Conservation (phyloP, 2,888 invertebrate genomes). For the Muscina levida region DNA sequence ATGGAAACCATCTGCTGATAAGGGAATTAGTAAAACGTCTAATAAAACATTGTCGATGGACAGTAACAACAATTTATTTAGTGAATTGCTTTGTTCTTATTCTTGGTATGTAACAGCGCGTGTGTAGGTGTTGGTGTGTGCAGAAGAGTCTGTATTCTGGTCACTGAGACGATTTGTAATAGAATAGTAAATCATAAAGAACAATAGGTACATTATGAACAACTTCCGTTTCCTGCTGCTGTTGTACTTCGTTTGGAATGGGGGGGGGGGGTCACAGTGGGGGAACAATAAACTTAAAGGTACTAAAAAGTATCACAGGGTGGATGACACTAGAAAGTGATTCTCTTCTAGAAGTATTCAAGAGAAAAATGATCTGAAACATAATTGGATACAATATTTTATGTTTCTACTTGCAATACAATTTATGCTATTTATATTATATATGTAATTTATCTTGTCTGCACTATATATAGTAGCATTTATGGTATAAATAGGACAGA, state of each 20-base stretch:
- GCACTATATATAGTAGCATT: too few relatives aligned
- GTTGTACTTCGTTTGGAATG: background rate
- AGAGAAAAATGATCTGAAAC: too few relatives aligned
- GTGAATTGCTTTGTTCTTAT: constrained; percentile 8
- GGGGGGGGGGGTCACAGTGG: background rate
- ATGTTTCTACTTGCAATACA: too few relatives aligned
- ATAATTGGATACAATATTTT: too few relatives aligned
- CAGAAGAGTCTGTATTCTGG: background rate
- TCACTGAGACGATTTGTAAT: background rate
- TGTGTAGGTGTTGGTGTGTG: constrained; percentile 1
- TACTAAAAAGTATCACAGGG: background rate
- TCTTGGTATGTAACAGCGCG: background rate
- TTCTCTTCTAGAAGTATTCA: too few relatives aligned
- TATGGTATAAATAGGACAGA: too few relatives aligned
- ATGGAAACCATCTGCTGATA: constrained; percentile 30
- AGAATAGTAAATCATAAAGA: constrained; percentile 35
- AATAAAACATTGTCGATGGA: constrained; percentile 51
- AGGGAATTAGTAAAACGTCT: constrained; percentile 49
- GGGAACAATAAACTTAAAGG: background rate
- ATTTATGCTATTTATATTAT: too few relatives aligned
- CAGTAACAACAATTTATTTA: constrained; percentile 49
- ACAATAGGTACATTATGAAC: constrained; percentile 26
- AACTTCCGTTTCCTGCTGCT: constrained; percentile 27
- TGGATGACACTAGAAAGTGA: too few relatives aligned
- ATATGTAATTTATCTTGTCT: too few relatives aligned